Evolutionary conservation across 2,888 invertebrate species (phyloP).

Genomic region (Agelastica alni): DNA sequence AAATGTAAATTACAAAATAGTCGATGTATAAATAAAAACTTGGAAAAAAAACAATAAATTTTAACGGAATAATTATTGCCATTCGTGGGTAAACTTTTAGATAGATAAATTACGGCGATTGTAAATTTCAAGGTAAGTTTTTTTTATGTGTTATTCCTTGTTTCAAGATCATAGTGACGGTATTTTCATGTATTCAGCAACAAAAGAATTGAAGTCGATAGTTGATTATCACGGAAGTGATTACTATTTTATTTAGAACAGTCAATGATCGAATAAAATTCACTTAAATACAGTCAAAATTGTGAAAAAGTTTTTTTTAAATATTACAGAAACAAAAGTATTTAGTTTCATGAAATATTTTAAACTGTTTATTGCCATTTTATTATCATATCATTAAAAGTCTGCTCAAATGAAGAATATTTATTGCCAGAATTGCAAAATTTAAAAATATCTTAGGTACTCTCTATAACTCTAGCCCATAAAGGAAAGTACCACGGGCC

Average conservation of each 20-base stretch:
- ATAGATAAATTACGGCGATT: slow-evolving; percentile 28
- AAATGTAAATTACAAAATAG: slow-evolving; percentile 24
- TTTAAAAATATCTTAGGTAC: too few species aligned
- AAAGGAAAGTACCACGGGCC: too few species aligned
- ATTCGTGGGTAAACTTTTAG: slow-evolving; percentile 29
- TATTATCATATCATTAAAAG: too few species aligned
- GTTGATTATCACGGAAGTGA: slow-evolving; percentile 16
- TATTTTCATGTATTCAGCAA: slow-evolving; percentile 13
- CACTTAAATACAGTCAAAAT: too few species aligned
- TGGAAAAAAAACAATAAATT: slow-evolving; percentile 25
- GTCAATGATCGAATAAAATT: too few species aligned
- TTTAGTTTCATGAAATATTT: too few species aligned
- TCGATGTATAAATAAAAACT: slow-evolving; percentile 19
- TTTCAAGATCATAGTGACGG: slow-evolving; percentile 17
- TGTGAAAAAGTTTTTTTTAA: too few species aligned
- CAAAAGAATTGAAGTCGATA: slow-evolving; percentile 9
- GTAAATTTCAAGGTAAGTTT: slow-evolving; percentile 26
- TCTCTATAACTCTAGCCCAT: too few species aligned
- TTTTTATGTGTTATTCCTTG: slow-evolving; percentile 7
- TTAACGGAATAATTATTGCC: slow-evolving; percentile 27
- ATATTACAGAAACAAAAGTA: too few species aligned
- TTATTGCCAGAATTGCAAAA: too few species aligned
- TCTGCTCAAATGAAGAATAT: too few species aligned
- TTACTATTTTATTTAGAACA: background rate
- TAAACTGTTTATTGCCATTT: too few species aligned